Conservation (phyloP, 37 sponge, comb jelly and placozoan genomes). For the Mnemiopsis leidyi region DNA sequence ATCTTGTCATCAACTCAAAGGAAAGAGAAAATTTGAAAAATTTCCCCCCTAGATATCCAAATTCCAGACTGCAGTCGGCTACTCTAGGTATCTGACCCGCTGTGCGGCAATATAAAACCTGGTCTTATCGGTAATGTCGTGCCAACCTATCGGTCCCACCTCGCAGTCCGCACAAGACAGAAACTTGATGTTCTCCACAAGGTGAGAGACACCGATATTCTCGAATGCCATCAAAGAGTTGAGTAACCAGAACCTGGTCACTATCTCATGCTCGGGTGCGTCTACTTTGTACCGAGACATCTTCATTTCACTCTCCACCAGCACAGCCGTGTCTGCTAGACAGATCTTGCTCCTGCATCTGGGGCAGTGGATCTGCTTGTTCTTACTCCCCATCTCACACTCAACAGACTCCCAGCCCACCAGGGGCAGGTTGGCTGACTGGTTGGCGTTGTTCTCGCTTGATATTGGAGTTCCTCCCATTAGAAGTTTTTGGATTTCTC, state of each 20-base stretch:
- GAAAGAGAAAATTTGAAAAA: too few species aligned
- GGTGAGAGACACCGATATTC: slow-evolving; percentile 92
- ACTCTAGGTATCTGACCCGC: slow-evolving; percentile 71
- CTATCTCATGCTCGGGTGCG: slow-evolving; percentile 72
- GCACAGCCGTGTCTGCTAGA: background rate
- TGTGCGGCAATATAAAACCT: slow-evolving; percentile 81
- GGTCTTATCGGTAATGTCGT: slow-evolving; percentile 68
- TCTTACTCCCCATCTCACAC: background rate
- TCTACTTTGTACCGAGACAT: slow-evolving; percentile 59
- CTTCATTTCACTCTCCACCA: slow-evolving; percentile 20
- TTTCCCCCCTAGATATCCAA: background rate
- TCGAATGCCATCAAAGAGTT: slow-evolving; percentile 92
- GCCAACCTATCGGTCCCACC: slow-evolving; percentile 96
- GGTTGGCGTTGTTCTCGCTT: background rate
- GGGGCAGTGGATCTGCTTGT: slow-evolving; percentile 41
- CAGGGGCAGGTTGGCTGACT: background rate
- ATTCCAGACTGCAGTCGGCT: background rate
- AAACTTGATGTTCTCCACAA: slow-evolving; percentile 77
- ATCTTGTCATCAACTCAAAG: background rate
- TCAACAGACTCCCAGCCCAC: background rate
- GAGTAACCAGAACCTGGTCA: slow-evolving; percentile 81
- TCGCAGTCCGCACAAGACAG: slow-evolving; percentile 98
- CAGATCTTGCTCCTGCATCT: slow-evolving; percentile 45
- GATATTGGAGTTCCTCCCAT: background rate
- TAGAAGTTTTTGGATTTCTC: slow-evolving; percentile 37